phyloP scores from a whole-genome alignment of 2,113 vertebrate species.

The Falco punctatus region DNA sequence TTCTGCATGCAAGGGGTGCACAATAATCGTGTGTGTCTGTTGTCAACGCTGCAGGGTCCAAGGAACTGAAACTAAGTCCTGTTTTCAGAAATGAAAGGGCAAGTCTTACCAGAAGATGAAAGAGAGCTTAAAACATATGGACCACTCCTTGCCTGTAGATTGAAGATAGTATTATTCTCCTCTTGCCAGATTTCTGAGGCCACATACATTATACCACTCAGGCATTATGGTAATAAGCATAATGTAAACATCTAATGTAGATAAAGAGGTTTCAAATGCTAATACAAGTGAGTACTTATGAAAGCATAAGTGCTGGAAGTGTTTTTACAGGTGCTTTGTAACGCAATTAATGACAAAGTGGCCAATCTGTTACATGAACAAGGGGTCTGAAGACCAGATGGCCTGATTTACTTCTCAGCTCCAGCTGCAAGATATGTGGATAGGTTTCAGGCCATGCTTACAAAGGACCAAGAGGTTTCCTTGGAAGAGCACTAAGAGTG shows the following conservation, averaged over 20 bases:
- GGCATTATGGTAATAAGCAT: background rate
- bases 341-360: background rate
- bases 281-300: background rate
- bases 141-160: background rate
- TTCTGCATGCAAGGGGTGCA: background rate
- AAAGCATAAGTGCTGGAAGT: background rate
- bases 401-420: background rate
- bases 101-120: background rate
- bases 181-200: background rate
- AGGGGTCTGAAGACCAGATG: background rate
- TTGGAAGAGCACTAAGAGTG: background rate
- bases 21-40: background rate
- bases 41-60: background rate
- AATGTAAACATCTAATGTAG: background rate
- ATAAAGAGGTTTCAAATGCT: background rate
- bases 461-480: background rate
- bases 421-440: background rate
- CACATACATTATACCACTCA: background rate
- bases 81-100: background rate
- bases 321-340: background rate
- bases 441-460: background rate
- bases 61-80: accelerated
- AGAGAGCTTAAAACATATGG: background rate
- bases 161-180: background rate
- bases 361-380: background rate